phyloP scores from a whole-genome alignment of 2,888 invertebrate genomes.

The Eustalomyia histrio region DNA sequence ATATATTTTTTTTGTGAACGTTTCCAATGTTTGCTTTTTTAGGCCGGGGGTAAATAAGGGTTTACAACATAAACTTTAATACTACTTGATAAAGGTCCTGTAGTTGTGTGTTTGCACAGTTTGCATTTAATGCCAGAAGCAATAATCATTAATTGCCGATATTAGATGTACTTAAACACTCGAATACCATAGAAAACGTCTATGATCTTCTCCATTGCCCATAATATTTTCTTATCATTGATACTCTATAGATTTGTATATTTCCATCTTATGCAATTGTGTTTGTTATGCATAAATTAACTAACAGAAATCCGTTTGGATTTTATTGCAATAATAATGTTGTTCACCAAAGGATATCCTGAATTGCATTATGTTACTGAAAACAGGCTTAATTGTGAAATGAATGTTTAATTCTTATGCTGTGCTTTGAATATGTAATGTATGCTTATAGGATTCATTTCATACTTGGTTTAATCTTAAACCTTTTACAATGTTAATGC shows the following conservation, averaged over 20 bases:
- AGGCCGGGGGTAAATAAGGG: not conserved
- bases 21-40: not conserved
- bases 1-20: conserved; percentile 14
- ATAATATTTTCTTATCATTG: not conserved
- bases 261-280: not conserved
- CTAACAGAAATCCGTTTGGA: conserved; percentile 11
- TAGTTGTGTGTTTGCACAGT: conserved; percentile 8
- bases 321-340: conserved; percentile 33
- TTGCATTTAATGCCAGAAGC: conserved; percentile 24
- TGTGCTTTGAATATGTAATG: conserved; percentile 9
- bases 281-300: conserved; percentile 10
- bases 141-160: conserved; percentile 37
- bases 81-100: conserved; percentile 5
- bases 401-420: not conserved
- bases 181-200: not conserved
- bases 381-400: not conserved
- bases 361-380: not conserved
- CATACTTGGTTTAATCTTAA: not conserved
- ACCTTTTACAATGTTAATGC: not conserved
- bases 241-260: not conserved
- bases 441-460: conserved; percentile 13
- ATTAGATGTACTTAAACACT: conserved; percentile 18
- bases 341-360: not conserved
- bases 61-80: conserved; percentile 5
- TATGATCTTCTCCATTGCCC: not conserved